These are phyloP conservation scores for Notarius quadriscutis DNA, from an alignment of 2,113 vertebrate genomes.

Conservation along the genomic window DNA sequence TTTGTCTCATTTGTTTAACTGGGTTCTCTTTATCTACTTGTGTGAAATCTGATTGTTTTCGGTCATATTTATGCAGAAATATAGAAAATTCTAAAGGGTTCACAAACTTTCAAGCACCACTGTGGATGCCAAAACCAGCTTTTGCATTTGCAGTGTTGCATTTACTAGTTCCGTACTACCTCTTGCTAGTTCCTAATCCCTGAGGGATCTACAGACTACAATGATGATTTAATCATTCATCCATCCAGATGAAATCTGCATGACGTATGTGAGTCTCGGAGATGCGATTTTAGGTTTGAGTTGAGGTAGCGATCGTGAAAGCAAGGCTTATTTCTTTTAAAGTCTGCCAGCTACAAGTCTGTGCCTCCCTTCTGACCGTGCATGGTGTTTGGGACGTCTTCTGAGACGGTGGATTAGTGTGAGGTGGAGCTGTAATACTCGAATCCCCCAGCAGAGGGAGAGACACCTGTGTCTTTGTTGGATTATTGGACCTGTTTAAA, in stretches of 20 bases:
- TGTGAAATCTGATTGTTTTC: no score
- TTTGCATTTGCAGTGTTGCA: neutral
- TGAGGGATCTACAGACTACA: neutral
- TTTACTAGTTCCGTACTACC: neutral
- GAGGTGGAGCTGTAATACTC: conserved; percentile 40
- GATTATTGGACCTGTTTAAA: conserved; percentile 18
- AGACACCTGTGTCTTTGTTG: neutral
- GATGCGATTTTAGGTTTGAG: neutral
- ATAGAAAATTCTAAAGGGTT: no score
- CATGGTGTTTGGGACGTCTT: neutral
- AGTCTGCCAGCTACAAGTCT: neutral
- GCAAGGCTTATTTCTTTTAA: neutral
- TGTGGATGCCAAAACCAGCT: neutral
- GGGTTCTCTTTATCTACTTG: no score
- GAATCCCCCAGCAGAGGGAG: conserved; percentile 63
- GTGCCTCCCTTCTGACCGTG: neutral
- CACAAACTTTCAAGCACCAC: no score
- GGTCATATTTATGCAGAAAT: no score
- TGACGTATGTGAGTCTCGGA: neutral
- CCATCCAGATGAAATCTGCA: neutral
- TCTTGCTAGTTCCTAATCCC: neutral
- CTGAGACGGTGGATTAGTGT: neutral
- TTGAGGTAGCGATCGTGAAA: neutral
- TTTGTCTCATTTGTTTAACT: no score
- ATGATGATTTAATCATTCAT: neutral